Evolutionary conservation across 1,140 invertebrate species (phyloP), one percentile per base, ranked within the genome.

Genomic region (Thereuonema tuberculata): DNA sequence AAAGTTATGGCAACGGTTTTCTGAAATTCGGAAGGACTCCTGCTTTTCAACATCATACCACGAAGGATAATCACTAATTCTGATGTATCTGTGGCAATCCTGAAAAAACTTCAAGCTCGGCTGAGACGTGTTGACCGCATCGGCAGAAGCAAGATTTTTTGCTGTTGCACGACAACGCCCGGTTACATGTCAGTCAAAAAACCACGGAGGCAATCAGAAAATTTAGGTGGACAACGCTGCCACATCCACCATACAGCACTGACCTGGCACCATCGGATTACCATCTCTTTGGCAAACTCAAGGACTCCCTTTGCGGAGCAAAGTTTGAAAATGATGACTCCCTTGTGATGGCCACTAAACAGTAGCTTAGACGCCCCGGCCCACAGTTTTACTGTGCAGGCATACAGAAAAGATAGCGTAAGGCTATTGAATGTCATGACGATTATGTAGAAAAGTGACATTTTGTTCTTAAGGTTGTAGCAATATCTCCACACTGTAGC

Each of bases 1-100:
- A 62, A 60, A 62, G 9, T 62, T 31, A 59, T 59, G 49, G 43
- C 29, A 37, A 62, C 48, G 17, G 48, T 59, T 23, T 62, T 62
- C 28, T 62, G 29, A 24, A 25, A 62, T 48, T 52, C 47, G 23
- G 17, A 59, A 54, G 61, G 50, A 15, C 29, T 59, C 47, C 52
- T 62, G 49, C 58, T 43, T n/a, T 24, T 59, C 21, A 57, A 62
- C 31, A 57, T 62, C 49, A 25, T 59, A 17, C 50, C 21, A 55
- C 23, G 17, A 26, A 52, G 61, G 27, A 50, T 23, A 47, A 62
- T 57, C 27, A 58, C 58, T 27, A 58, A 62, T 25, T 49, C 57
- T 27, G 48, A 62, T 25, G 23, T 21, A 50, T 60, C 53, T 48
- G 47, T 12, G 27, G 31, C 23, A 60, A 60, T 28, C 20, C n/a